These are phyloP conservation scores for Pseudomyrmex pallidus DNA, from an alignment of 1,140 invertebrate genomes.

Conservation along the genomic window DNA sequence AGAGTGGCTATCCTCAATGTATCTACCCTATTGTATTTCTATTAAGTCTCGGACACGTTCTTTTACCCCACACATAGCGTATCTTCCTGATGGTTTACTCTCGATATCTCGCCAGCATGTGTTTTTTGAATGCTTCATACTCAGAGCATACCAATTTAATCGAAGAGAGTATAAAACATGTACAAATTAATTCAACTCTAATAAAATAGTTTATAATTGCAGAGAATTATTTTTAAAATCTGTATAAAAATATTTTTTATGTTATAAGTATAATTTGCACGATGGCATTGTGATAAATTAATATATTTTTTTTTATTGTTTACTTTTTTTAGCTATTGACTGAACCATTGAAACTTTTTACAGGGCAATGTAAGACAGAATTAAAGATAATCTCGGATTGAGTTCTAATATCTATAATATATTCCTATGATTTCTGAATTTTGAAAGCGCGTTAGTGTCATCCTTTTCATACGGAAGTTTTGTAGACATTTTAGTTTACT, in stretches of 20 bases:
- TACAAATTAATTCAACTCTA: background rate
- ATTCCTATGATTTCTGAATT: too few relatives aligned
- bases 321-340: background rate
- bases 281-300: slow-evolving; percentile 5
- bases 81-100: slow-evolving; percentile 64
- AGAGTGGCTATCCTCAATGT: slow-evolving; percentile 77
- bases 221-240: background rate
- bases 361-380: slow-evolving; percentile 12
- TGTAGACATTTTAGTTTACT: too few relatives aligned
- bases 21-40: slow-evolving; percentile 81
- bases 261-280: background rate
- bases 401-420: too few relatives aligned
- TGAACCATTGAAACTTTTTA: slow-evolving; percentile 35
- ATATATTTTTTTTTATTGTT: slow-evolving; percentile 10
- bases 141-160: slow-evolving; percentile 29
- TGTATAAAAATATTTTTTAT: too few relatives aligned
- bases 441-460: too few relatives aligned
- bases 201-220: background rate
- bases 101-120: slow-evolving; percentile 35
- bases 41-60: slow-evolving; percentile 77
- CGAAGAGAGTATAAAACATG: background rate
- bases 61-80: slow-evolving; percentile 68
- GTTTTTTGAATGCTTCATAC: slow-evolving; percentile 41
- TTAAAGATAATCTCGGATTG: background rate
- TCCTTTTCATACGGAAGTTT: too few relatives aligned